Percentiles rank a stretch among this genome's conserved stretches.
Evolutionary conservation across 2,797 vertebrate species (phyloP).

Genomic region (Agapornis canus): DNA sequence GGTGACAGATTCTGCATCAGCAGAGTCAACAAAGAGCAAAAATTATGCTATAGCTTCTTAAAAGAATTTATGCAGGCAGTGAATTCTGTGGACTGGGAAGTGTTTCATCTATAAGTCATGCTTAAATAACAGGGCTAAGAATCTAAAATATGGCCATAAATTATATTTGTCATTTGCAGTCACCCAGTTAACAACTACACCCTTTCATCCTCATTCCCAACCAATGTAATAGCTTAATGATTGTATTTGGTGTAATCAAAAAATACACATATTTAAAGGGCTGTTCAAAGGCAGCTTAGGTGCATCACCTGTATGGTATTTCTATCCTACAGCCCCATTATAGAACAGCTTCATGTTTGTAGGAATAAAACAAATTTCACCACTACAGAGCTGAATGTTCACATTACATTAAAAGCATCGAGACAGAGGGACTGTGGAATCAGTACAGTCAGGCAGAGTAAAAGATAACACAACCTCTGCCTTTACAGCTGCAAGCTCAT

Average conservation of each 20-base stretch:
- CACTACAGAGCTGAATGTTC: neutral
- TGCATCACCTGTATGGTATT: neutral
- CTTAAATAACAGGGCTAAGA: conserved; percentile 4
- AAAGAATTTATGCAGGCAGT: neutral
- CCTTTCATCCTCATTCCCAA: neutral
- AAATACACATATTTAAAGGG: neutral
- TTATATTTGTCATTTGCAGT: conserved; percentile 9
- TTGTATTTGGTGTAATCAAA: neutral
- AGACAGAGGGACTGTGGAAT: neutral
- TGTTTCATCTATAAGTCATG: neutral
- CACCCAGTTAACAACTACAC: neutral
- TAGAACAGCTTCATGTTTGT: neutral
- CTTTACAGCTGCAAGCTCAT: neutral
- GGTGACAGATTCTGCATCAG: conserved; percentile 12
- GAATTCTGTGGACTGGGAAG: neutral
- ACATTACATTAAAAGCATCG: neutral
- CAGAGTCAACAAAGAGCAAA: neutral
- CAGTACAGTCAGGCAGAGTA: neutral
- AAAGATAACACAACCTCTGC: neutral
- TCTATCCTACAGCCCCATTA: neutral
- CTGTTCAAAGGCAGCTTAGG: neutral
- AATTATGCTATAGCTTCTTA: neutral
- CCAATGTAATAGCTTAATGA: neutral
- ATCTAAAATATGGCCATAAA: neutral
- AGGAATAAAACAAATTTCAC: neutral